Conservation (phyloP, 2,888 invertebrate species). For the Agonopterix heracliana region DNA sequence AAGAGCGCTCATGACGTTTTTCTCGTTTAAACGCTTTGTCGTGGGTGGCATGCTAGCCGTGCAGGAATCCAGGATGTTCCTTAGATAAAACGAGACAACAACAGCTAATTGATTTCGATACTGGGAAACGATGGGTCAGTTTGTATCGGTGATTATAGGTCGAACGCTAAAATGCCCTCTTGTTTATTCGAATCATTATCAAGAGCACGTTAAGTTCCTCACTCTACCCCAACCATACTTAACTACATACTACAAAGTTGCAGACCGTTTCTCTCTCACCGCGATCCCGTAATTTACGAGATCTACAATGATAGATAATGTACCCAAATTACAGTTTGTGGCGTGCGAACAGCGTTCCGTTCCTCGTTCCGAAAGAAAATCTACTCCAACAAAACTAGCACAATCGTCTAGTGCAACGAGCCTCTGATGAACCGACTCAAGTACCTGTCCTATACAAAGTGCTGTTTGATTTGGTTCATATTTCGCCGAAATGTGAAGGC, state of each 20-base stretch:
- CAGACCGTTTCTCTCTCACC: constrained; percentile 7
- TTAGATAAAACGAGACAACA: constrained; percentile 54
- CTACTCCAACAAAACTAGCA: no score
- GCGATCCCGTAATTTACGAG: constrained; percentile 39
- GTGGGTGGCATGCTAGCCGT: no score
- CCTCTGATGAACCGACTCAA: constrained; percentile 13
- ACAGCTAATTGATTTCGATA: constrained; percentile 50
- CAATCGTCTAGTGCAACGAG: neutral
- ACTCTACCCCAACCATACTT: neutral
- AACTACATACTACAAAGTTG: constrained; percentile 21
- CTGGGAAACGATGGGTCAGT: constrained; percentile 41
- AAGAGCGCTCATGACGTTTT: no score
- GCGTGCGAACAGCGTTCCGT: constrained; percentile 35
- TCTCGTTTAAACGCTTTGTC: no score
- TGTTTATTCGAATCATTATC: constrained; percentile 56
- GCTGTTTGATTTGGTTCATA: constrained; percentile 44
- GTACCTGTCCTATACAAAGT: constrained; percentile 46
- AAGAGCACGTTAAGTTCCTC: constrained; percentile 13
- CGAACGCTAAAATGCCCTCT: constrained; percentile 48
- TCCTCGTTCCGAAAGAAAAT: constrained; percentile 1
- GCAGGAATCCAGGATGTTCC: constrained; percentile 59
- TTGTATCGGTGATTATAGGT: constrained; percentile 55
- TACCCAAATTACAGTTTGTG: constrained; percentile 42
- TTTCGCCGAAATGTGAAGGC: constrained; percentile 55
- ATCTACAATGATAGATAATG: constrained; percentile 53